Evolutionary conservation across 2,797 vertebrate genomes (phyloP).

Genomic region (Trachops cirrhosus): DNA sequence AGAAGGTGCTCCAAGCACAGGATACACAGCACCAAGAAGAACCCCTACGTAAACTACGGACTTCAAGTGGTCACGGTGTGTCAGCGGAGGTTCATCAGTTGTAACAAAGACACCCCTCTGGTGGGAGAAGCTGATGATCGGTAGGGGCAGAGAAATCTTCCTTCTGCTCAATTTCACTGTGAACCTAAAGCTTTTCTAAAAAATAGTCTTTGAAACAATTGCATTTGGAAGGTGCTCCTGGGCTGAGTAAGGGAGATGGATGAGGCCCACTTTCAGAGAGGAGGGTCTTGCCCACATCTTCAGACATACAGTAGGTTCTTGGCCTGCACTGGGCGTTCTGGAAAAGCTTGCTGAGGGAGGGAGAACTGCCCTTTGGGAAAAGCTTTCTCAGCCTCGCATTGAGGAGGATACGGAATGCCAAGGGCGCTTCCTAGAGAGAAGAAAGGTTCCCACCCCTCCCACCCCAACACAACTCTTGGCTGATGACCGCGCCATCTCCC

Average conservation of each 20-base stretch:
- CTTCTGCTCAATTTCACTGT: background rate
- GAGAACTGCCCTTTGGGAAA: background rate
- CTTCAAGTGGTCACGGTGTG: background rate
- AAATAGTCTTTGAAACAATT: background rate
- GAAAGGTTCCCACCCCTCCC: background rate
- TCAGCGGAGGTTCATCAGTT: too few species aligned
- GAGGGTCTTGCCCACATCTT: background rate
- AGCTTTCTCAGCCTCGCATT: background rate
- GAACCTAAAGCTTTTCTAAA: background rate
- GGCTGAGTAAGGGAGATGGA: background rate
- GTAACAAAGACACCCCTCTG: background rate
- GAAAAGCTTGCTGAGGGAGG: background rate
- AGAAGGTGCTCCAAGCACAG: background rate
- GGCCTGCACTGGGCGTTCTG: background rate
- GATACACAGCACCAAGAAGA: rapidly evolving
- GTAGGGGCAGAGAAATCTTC: too few species aligned
- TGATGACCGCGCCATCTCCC: background rate
- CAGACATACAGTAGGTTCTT: background rate
- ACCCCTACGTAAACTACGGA: rapidly evolving
- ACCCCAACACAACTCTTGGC: too few species aligned
- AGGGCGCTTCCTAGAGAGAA: background rate
- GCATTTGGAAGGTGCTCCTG: background rate
- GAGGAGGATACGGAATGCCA: background rate
- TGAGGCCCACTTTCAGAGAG: background rate
- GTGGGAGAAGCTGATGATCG: too few species aligned